Evolutionary conservation across 2,113 vertebrate species (phyloP).

Genomic region (Ophiodon elongatus): DNA sequence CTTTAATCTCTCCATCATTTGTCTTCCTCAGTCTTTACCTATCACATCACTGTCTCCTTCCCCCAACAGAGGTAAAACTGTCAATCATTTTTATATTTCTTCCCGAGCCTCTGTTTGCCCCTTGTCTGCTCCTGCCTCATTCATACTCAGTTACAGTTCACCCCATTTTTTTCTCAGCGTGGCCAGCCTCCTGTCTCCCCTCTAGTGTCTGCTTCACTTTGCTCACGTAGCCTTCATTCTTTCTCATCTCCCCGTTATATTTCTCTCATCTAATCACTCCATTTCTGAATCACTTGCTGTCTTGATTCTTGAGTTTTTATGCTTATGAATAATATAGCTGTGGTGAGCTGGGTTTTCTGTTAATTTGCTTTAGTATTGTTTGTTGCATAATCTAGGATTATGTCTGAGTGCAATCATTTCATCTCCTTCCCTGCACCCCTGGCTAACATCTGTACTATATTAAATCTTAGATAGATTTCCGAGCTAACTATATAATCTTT

Average conservation of each 20-base stretch:
- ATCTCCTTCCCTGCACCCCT: slow-evolving; percentile 9
- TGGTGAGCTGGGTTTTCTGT: slow-evolving; percentile 21
- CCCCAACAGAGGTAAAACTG: background rate
- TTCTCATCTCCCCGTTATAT: background rate
- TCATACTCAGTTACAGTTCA: background rate
- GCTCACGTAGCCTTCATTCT: background rate
- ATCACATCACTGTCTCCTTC: background rate
- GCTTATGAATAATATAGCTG: background rate
- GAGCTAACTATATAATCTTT: background rate
- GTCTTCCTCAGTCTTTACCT: slow-evolving; percentile 15
- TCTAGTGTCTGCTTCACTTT: background rate
- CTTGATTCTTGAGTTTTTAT: background rate
- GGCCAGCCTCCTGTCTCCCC: background rate
- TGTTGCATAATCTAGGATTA: slow-evolving; percentile 56
- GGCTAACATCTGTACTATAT: background rate
- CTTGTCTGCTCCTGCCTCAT: background rate
- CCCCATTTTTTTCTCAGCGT: background rate
- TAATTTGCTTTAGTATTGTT: slow-evolving; percentile 26
- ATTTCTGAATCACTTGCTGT: slow-evolving; percentile 6
- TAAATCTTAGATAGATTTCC: slow-evolving; percentile 5
- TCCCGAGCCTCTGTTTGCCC: background rate
- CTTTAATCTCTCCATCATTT: slow-evolving; percentile 7
- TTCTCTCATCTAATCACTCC: background rate
- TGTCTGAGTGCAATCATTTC: slow-evolving; percentile 11
- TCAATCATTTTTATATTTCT: slow-evolving; percentile 13